These are phyloP conservation scores for Dione vanillae DNA, from an alignment of 2,888 invertebrate genomes.

Conservation along the genomic window DNA sequence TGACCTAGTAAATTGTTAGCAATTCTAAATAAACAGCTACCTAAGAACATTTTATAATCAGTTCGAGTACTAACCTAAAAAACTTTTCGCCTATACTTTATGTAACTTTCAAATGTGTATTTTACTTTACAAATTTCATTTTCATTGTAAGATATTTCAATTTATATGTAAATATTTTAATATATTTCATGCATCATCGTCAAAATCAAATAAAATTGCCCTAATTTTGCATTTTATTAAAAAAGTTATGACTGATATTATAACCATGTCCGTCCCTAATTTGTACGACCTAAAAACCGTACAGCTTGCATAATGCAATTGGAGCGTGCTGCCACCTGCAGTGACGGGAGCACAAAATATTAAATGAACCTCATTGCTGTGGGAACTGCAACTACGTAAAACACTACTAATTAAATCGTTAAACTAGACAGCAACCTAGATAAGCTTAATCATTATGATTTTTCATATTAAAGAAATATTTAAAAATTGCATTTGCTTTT, in stretches of 20 bases:
- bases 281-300: conserved; percentile 69
- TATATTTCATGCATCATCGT: background rate
- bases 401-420: conserved; percentile 48
- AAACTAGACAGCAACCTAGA: conserved; percentile 38
- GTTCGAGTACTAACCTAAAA: conserved; percentile 49
- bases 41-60: conserved; percentile 56
- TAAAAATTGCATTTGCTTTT: background rate
- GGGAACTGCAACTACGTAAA: conserved; percentile 44
- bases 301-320: conserved; percentile 75
- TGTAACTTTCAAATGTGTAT: conserved; percentile 3
- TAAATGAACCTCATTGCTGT: conserved; percentile 53
- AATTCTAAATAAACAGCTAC: conserved; percentile 57
- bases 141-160: too few species aligned
- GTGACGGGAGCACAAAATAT: conserved; percentile 56
- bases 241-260: conserved; percentile 40
- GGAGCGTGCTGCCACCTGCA: conserved; percentile 71
- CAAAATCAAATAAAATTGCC: background rate
- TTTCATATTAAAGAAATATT: conserved; percentile 17
- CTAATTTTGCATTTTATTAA: conserved; percentile 15
- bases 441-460: conserved; percentile 27
- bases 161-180: background rate
- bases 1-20: conserved; percentile 55
- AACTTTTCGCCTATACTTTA: conserved; percentile 43
- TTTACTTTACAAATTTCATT: too few species aligned
- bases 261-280: conserved; percentile 56